Percentiles rank a stretch among this genome's conserved stretches.
Evolutionary conservation across 1,140 invertebrate genomes (phyloP).

Genomic region (Venturia canescens): DNA sequence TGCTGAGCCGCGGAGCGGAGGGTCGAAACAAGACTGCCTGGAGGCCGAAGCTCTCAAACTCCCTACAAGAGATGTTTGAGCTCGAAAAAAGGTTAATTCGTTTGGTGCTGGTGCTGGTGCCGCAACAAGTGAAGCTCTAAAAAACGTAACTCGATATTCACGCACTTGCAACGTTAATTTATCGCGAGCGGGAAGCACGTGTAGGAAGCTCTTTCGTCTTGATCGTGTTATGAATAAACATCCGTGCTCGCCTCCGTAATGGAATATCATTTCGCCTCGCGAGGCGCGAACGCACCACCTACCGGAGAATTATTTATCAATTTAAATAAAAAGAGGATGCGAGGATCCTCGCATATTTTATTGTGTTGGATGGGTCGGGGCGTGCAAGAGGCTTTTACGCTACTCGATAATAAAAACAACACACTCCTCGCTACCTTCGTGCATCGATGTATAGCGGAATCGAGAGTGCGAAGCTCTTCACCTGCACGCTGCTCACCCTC

Average conservation of each 20-base stretch:
- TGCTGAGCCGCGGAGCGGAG: too few relatives aligned
- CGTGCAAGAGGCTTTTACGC: conserved; percentile 22
- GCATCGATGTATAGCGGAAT: background rate
- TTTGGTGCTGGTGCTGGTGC: too few relatives aligned
- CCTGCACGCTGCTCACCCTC: too few relatives aligned
- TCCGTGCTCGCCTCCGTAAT: background rate
- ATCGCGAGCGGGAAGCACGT: too few relatives aligned
- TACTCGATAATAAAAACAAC: conserved; percentile 9
- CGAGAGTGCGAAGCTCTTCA: conserved; percentile 5
- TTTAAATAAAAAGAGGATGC: background rate
- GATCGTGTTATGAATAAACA: background rate
- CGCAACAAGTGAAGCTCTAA: too few relatives aligned
- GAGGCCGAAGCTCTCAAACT: too few relatives aligned
- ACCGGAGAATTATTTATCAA: background rate
- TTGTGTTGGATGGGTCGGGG: conserved; percentile 4
- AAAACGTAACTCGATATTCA: too few relatives aligned
- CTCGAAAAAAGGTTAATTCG: too few relatives aligned
- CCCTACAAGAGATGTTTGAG: too few relatives aligned
- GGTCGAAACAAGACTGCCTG: too few relatives aligned
- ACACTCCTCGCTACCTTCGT: background rate
- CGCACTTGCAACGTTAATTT: too few relatives aligned
- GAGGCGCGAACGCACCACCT: background rate
- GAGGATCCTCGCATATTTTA: conserved; percentile 1
- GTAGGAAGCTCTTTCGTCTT: background rate
- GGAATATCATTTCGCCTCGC: background rate